Evolutionary conservation across 2,797 vertebrate genomes (phyloP), one percentile per base, ranked within the genome.

Genomic region (Chiroxiphia lanceolata): DNA sequence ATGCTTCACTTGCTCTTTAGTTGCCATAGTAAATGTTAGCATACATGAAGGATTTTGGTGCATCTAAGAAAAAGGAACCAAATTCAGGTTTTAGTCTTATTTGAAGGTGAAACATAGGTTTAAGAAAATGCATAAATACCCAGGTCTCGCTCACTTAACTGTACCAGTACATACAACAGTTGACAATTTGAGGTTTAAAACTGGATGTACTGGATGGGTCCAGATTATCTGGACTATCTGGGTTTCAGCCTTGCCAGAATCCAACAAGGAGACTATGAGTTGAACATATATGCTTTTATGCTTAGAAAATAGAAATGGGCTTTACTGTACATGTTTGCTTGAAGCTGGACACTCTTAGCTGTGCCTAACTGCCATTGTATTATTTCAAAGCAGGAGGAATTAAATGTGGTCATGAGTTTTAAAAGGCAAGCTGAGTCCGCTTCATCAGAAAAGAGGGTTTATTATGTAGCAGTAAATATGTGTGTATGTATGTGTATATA

Each of bases 321-420:
- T 90, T 78, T 71, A 38, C 27, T 77, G 23, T 54, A 23, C 8
- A 2, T 3, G 2, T 0, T 15, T 64, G n/a, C 61, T 70, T 14
- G 17, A 48, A 88, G 56, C 6, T 33, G 10, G 33, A 36, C 15
- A 44, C 40, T 51, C 14, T 18, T 51, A 77, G 26, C 42, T 75
- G 15, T 82, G 67, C 61, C 34, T 48, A 26, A 64, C 40, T 60
- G 38, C 48, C 42, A 42, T 0, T 0, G 0, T 20, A 27, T 21
- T 77, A 20, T 63, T 74, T 71, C n/a, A 88, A 31, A 86, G 54
- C 36, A 50, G 38, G 34, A 34, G 26, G 50, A 90, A 53, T 61
- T 60, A 67, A 50, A 63, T 11, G 9, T 50, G 21, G 21, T 79
- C 10, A 2, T 5, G 19, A 59, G n/a, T 60, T 87, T 70, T 51